A percentile compares a stretch with the other conserved stretches of the same genome.
Evolutionary conservation across 2,888 invertebrate species (phyloP).

Genomic region (Plagodis pulveraria): DNA sequence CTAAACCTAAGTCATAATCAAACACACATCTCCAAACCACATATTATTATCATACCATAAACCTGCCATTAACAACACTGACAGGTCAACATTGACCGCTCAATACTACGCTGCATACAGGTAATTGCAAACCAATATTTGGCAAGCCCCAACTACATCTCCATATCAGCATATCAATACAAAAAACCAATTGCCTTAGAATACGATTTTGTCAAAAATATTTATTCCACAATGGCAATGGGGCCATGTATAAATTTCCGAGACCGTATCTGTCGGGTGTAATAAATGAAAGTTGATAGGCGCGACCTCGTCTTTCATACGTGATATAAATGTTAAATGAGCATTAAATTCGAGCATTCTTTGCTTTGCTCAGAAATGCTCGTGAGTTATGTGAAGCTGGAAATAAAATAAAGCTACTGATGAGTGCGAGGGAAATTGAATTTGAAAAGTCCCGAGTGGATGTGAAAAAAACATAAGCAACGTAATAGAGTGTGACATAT

Average conservation of each 20-base stretch:
- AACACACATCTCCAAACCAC: too few species aligned
- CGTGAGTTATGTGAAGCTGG: constrained; percentile 22
- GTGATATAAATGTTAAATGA: constrained; percentile 36
- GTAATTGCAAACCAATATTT: too few species aligned
- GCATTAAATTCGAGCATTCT: constrained; percentile 31
- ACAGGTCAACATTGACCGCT: too few species aligned
- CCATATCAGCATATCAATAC: not conserved
- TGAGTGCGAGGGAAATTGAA: constrained; percentile 16
- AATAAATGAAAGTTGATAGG: constrained; percentile 39
- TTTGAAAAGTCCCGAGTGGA: constrained; percentile 1
- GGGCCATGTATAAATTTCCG: constrained; percentile 20
- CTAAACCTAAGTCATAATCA: too few species aligned
- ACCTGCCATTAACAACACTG: too few species aligned
- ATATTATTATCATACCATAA: too few species aligned
- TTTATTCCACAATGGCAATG: constrained; percentile 13
- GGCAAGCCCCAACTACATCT: not conserved
- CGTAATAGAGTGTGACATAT: too few species aligned
- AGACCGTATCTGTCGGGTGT: constrained; percentile 24
- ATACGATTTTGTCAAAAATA: constrained; percentile 16
- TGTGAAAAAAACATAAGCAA: not conserved
- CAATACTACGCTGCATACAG: too few species aligned
- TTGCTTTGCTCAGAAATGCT: constrained; percentile 25
- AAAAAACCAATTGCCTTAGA: constrained; percentile 8
- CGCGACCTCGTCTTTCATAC: constrained; percentile 34
- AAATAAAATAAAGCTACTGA: constrained; percentile 27